Percentiles rank a stretch among this genome's conserved stretches.
These are phyloP conservation scores for Corydoras maculifer DNA, from an alignment of 2,113 vertebrate genomes.

Conservation along the genomic window DNA sequence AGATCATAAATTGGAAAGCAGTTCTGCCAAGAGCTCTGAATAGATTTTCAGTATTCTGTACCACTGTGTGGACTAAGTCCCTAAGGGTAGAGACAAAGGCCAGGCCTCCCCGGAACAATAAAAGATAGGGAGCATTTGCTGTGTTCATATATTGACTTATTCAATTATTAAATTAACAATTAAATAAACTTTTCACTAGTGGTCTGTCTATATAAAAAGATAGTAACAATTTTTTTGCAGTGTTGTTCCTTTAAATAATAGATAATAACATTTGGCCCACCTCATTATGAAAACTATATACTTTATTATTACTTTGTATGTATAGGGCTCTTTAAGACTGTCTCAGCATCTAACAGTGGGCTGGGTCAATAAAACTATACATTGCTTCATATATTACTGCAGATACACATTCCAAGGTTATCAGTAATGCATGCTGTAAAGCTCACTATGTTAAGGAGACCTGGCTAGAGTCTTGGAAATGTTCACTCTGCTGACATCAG, in stretches of 20 bases:
- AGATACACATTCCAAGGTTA: constrained; percentile 4
- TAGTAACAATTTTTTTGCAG: no score
- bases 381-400: background rate
- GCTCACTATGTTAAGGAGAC: background rate
- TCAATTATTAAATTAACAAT: background rate
- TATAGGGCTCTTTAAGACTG: no score
- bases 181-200: no score
- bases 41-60: constrained; percentile 17
- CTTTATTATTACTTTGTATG: no score
- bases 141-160: constrained; percentile 34
- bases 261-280: no score
- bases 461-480: background rate
- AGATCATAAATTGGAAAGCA: no score
- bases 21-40: no score
- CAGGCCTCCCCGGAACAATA: constrained; percentile 32
- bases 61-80: constrained; percentile 30
- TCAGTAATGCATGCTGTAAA: background rate
- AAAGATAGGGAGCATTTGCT: constrained; percentile 38
- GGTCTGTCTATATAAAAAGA: no score
- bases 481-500: background rate
- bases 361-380: background rate
- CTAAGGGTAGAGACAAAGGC: constrained; percentile 43
- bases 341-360: background rate
- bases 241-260: no score
- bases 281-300: no score